phyloP scores from a whole-genome alignment of 1,140 invertebrate genomes.

The Plodia interpunctella region DNA sequence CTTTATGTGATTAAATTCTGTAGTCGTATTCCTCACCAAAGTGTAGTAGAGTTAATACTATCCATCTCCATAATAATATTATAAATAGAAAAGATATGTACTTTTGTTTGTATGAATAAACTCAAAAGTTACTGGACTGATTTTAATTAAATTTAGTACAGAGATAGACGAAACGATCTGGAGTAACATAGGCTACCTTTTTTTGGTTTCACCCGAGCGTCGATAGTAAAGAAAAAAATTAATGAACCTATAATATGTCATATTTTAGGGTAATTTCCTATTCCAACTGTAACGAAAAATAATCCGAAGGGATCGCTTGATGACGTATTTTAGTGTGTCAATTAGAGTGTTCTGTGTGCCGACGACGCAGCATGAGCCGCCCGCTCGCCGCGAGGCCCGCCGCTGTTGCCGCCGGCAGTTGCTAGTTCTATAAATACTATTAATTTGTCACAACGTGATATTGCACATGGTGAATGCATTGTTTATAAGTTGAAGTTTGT shows the following conservation, averaged over 20 bases:
- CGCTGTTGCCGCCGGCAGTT: constrained; percentile 21
- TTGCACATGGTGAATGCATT: constrained; percentile 26
- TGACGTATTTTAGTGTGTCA: constrained; percentile 70
- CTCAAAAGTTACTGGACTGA: no score
- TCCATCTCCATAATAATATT: no score
- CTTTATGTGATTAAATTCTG: no score
- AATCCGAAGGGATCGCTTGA: constrained; percentile 34
- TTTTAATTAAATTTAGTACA: no score
- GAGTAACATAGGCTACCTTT: no score
- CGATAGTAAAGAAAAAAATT: no score
- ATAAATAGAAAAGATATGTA: no score
- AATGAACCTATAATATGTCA: not conserved
- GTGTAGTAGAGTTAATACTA: no score
- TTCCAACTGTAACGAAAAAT: not conserved
- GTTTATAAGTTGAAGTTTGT: constrained; percentile 9
- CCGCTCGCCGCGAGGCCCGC: constrained; percentile 33
- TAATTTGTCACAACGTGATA: constrained; percentile 32
- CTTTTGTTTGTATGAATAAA: no score
- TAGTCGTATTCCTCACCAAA: no score
- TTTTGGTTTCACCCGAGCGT: no score
- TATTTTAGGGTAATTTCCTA: not conserved
- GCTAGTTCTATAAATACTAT: constrained; percentile 48
- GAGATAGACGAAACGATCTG: no score
- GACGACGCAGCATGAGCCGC: constrained; percentile 58
- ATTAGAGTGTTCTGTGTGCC: constrained; percentile 70